These are phyloP conservation scores for Sapayoa aenigma DNA, from an alignment of 2,113 vertebrate genomes.

Conservation along the genomic window DNA sequence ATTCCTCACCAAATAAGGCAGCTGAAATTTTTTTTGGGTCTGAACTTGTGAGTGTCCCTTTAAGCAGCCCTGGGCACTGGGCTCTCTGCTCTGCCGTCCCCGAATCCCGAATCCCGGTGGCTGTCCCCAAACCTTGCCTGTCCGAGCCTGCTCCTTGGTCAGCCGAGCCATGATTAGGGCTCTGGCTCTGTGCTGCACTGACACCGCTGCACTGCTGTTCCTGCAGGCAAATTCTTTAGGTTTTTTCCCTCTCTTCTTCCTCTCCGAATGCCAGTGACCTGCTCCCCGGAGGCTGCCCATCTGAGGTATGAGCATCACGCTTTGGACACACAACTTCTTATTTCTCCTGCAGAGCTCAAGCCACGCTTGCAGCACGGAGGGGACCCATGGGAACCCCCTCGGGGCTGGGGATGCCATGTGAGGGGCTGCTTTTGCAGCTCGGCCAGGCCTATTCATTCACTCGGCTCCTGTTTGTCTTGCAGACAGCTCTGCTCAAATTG, in stretches of 20 bases:
- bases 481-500: background rate
- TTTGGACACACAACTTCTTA: background rate
- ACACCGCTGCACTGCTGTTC: background rate
- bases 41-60: slow-evolving; percentile 28
- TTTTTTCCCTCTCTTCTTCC: background rate
- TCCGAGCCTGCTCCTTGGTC: background rate
- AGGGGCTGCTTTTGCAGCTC: background rate
- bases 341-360: background rate
- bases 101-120: background rate
- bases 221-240: background rate
- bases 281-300: background rate
- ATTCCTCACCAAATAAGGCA: slow-evolving; percentile 71
- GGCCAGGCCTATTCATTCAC: background rate
- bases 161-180: background rate
- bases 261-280: background rate
- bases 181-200: background rate
- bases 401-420: background rate
- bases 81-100: background rate
- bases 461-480: background rate
- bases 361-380: background rate
- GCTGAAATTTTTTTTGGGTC: background rate
- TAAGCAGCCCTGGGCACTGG: slow-evolving; percentile 8
- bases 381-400: rapidly evolving
- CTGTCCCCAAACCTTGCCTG: background rate
- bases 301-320: background rate